Evolutionary conservation across 2,888 invertebrate genomes (phyloP).

Genomic region (Resseliella maxima): DNA sequence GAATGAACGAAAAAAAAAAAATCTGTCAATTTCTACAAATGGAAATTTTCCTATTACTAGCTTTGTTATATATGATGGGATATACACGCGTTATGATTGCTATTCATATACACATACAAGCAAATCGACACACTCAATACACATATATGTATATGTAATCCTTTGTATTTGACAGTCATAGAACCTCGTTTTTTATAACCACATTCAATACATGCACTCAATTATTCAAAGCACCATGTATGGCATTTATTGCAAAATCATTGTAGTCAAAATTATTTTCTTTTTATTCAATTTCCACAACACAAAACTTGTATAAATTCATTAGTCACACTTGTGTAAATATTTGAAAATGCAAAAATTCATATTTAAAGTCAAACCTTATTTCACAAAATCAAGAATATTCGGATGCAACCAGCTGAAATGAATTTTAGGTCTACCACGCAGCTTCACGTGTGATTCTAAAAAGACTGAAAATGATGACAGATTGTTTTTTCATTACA

Average conservation of each 20-base stretch:
- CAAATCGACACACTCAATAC: not conserved
- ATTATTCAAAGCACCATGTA: not conserved
- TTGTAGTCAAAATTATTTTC: not conserved
- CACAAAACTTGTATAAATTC: not conserved
- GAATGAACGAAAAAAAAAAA: not conserved
- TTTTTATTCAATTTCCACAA: not conserved
- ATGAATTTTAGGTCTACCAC: conserved; percentile 31
- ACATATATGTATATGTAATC: not conserved
- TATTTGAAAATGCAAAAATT: not conserved
- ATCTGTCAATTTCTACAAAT: conserved; percentile 12
- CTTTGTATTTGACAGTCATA: conserved; percentile 13
- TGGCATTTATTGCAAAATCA: conserved; percentile 7
- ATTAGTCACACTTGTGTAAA: not conserved
- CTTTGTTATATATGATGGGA: not conserved
- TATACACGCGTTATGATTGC: not conserved
- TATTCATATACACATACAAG: conserved; percentile 1
- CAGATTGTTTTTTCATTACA: not conserved
- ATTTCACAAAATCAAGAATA: conserved; percentile 34
- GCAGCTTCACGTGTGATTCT: conserved; percentile 53
- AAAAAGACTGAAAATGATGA: conserved; percentile 26
- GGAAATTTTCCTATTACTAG: not conserved
- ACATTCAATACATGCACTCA: not conserved
- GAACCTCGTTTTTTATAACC: conserved; percentile 16
- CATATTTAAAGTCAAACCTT: not conserved
- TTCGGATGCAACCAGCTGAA: conserved; percentile 34